Evolutionary conservation across 1,140 invertebrate genomes (phyloP).

Genomic region (Battus philenor): DNA sequence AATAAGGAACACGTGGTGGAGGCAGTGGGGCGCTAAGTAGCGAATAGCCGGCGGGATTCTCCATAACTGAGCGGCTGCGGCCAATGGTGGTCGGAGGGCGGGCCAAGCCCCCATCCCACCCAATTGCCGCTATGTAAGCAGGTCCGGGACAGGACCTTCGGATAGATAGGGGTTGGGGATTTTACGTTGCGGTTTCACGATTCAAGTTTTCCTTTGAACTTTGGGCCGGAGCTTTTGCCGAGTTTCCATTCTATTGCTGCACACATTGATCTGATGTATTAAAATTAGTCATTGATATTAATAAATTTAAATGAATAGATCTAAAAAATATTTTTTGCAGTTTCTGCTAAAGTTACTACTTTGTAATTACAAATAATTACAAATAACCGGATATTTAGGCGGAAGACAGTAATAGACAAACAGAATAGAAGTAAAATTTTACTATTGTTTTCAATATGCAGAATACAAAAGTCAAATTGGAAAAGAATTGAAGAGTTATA

Average conservation of each 20-base stretch:
- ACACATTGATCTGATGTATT: too few species aligned
- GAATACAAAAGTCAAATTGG: too few species aligned
- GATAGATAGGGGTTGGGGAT: conserved; percentile 45
- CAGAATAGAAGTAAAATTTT: too few species aligned
- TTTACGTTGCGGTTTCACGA: conserved; percentile 20
- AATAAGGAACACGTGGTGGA: conserved; percentile 59
- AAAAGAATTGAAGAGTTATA: too few species aligned
- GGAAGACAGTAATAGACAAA: too few species aligned
- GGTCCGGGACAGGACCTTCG: conserved; percentile 25
- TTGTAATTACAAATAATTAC: too few species aligned
- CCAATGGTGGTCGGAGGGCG: conserved; percentile 46
- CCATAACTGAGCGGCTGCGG: conserved; percentile 27
- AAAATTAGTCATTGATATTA: too few species aligned
- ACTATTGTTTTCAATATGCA: too few species aligned
- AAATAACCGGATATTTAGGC: too few species aligned
- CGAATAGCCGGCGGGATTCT: conserved; percentile 48
- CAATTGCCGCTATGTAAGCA: conserved; percentile 38
- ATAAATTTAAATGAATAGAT: too few species aligned
- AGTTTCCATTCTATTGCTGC: conserved; percentile 4
- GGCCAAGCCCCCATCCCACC: conserved; percentile 44
- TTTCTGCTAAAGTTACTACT: too few species aligned
- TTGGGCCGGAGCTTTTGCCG: conserved; percentile 1
- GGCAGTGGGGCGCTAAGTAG: conserved; percentile 41
- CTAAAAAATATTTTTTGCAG: too few species aligned
- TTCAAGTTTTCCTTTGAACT: conserved; percentile 11